phyloP scores from a whole-genome alignment of 2,888 invertebrate genomes.

The Nomada flava region DNA sequence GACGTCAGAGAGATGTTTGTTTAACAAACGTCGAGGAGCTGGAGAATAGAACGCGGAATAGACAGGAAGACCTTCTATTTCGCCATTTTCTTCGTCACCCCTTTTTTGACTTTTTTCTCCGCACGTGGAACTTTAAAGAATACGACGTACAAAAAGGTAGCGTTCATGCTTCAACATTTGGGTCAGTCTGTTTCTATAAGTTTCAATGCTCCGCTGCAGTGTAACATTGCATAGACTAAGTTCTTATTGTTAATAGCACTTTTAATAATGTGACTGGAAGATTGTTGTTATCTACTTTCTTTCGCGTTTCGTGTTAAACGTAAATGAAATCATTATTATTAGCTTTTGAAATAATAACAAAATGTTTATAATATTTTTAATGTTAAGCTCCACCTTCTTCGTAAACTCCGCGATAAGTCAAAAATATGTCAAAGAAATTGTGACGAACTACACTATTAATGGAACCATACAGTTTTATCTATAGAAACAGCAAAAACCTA shows the following conservation, averaged over 20 bases:
- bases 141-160: conserved; percentile 8
- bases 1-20: conserved; percentile 14
- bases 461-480: too few species aligned
- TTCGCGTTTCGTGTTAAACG: too few species aligned
- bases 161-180: conserved; percentile 2
- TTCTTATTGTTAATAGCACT: neutral
- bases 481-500: too few species aligned
- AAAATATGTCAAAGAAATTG: too few species aligned
- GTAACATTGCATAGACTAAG: neutral
- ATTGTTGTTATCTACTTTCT: neutral
- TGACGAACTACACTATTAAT: too few species aligned
- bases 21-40: conserved; percentile 15
- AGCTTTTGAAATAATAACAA: too few species aligned
- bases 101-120: neutral
- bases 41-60: conserved; percentile 4
- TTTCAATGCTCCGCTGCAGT: conserved; percentile 19
- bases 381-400: too few species aligned
- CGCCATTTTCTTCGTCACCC: neutral
- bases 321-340: too few species aligned
- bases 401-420: too few species aligned
- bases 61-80: neutral
- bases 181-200: conserved; percentile 14
- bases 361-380: too few species aligned
- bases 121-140: conserved; percentile 2
- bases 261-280: neutral